Evolutionary conservation across 1,140 invertebrate genomes (phyloP).

Genomic region (Amyelois transitella): DNA sequence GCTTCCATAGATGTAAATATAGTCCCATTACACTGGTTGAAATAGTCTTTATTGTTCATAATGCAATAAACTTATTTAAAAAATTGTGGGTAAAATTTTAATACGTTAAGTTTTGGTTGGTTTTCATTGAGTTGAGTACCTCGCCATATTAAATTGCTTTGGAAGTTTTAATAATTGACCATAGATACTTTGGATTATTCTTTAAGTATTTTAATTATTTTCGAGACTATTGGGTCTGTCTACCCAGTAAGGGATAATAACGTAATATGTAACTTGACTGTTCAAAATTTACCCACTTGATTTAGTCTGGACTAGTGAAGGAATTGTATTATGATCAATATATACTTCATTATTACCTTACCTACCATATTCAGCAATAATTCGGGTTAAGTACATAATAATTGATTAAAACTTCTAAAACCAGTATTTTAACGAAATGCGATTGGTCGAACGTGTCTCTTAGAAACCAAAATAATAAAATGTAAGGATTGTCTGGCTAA

Average conservation of each 20-base stretch:
- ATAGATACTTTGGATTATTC: no score
- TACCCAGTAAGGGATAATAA: no score
- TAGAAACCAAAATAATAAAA: conserved; percentile 42
- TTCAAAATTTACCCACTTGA: background rate
- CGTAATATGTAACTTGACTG: background rate
- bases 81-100: conserved; percentile 15
- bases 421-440: conserved; percentile 39
- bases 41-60: background rate
- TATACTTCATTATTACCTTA: conserved; percentile 17
- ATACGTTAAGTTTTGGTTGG: no score
- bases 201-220: no score
- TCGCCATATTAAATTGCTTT: no score
- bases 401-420: conserved; percentile 43
- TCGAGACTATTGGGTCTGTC: no score
- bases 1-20: conserved; percentile 64
- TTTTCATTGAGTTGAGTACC: no score
- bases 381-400: conserved; percentile 46
- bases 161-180: no score
- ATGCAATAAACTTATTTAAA: background rate
- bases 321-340: background rate
- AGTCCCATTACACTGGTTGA: conserved; percentile 39
- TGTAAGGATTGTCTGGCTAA: conserved; percentile 19
- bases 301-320: background rate
- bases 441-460: conserved; percentile 41
- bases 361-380: conserved; percentile 56